Conservation (phyloP, 2,113 vertebrate genomes). For the Plecturocebus donacophilus region DNA sequence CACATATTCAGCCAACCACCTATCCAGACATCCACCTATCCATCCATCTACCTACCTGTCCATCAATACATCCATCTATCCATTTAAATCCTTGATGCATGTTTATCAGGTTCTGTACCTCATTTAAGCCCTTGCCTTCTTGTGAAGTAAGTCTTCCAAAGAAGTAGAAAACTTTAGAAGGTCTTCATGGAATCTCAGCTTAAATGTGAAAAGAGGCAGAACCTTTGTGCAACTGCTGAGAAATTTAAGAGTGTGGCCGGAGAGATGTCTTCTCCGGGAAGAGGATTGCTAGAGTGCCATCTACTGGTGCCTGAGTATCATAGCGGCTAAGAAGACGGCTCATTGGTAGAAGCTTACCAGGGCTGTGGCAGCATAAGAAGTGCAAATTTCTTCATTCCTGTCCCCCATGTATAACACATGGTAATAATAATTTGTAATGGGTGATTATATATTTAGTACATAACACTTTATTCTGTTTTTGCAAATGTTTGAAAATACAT, state of each 20-base stretch:
- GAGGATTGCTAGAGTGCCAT: neutral
- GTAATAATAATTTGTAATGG: neutral
- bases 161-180: neutral
- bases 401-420: neutral
- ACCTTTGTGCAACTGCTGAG: neutral
- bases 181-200: neutral
- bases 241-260: neutral
- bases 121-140: neutral
- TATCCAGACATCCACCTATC: neutral
- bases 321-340: neutral
- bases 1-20: neutral
- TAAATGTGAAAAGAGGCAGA: neutral
- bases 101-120: neutral
- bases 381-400: neutral
- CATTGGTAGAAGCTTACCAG: accelerated
- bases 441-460: neutral
- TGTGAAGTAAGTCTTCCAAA: neutral
- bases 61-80: neutral
- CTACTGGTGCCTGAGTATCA: neutral
- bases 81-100: neutral
- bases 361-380: neutral
- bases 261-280: neutral
- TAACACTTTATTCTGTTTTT: neutral
- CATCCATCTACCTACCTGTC: neutral
- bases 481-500: neutral